Conservation (phyloP, 2,797 vertebrate species). For the Dryobates pubescens region DNA sequence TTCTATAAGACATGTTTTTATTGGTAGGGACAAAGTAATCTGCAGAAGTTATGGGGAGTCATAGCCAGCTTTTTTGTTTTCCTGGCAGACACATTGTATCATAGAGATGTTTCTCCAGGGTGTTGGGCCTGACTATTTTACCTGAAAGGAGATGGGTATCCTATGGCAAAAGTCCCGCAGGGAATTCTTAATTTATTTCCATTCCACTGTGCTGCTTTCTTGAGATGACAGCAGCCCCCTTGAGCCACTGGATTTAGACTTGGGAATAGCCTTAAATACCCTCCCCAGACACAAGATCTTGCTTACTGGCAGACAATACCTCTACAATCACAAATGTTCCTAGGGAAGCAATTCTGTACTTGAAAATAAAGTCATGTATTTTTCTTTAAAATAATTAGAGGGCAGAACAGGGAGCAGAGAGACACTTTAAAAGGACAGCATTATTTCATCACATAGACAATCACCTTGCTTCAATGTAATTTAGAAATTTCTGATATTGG, state of each 20-base stretch:
- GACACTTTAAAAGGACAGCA: neutral
- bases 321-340: neutral
- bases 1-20: neutral
- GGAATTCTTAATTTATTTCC: neutral
- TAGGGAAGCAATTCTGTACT: neutral
- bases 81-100: neutral
- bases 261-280: neutral
- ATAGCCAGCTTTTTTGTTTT: neutral
- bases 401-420: neutral
- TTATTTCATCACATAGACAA: neutral
- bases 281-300: neutral
- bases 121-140: neutral
- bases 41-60: neutral
- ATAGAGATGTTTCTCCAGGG: neutral
- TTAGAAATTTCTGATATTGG: conserved; percentile 37
- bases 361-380: neutral
- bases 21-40: neutral
- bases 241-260: neutral
- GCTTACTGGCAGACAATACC: neutral
- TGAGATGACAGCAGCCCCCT: neutral
- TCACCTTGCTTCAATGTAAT: conserved; percentile 10
- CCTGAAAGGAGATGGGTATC: neutral
- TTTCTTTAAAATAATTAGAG: neutral
- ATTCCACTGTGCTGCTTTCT: neutral
- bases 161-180: neutral